Percentiles rank a stretch among this genome's conserved stretches.
These are phyloP conservation scores for Ophiothrix spiculata DNA, from an alignment of 35 echinoderm and acorn worm genomes.

Conservation along the genomic window DNA sequence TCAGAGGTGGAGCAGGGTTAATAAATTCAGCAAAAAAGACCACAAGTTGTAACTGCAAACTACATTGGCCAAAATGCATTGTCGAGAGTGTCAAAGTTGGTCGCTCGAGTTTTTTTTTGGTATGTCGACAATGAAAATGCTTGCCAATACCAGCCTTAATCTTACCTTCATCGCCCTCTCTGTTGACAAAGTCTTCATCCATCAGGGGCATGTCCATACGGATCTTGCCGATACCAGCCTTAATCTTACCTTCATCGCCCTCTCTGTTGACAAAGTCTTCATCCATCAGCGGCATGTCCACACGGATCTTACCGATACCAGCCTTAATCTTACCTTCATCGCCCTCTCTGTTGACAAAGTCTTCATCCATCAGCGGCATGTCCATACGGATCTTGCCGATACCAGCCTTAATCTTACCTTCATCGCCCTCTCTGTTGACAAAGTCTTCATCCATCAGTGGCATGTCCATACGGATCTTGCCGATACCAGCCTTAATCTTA, in stretches of 20 bases:
- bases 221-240: constrained; percentile 68
- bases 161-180: constrained; percentile 24
- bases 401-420: constrained; percentile 37
- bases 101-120: background rate
- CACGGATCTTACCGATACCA: constrained; percentile 62
- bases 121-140: background rate
- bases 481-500: constrained; percentile 44
- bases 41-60: background rate
- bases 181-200: constrained; percentile 64
- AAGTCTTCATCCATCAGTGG: constrained; percentile 76
- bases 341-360: constrained; percentile 44
- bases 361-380: constrained; percentile 78
- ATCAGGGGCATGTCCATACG: constrained; percentile 72
- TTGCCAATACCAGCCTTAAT: background rate
- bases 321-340: constrained; percentile 39
- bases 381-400: constrained; percentile 74
- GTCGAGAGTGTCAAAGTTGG: too few species aligned
- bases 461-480: constrained; percentile 80
- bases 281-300: constrained; percentile 79
- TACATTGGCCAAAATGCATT: background rate
- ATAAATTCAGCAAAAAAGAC: background rate
- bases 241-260: constrained; percentile 14
- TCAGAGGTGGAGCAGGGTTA: background rate
- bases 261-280: constrained; percentile 55
- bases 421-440: constrained; percentile 17